Evolutionary conservation across 2,888 invertebrate genomes (phyloP), one percentile per base, ranked within the genome.

Genomic region (Polyommatus icarus): DNA sequence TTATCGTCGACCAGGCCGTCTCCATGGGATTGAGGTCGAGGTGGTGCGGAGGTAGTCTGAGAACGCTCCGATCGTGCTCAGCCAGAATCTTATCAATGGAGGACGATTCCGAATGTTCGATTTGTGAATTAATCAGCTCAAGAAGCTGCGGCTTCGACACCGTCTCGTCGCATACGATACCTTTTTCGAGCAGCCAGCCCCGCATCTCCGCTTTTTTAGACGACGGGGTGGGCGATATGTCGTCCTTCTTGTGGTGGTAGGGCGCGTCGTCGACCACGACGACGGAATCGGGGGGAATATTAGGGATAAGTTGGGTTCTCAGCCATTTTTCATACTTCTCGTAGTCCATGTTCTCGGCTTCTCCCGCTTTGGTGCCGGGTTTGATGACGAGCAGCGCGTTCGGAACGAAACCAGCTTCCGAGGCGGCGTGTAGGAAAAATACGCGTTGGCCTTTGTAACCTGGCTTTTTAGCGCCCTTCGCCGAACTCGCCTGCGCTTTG

Each of bases 1-100:
- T 54, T 24, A 76, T 76, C 18, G 75, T 29, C 29, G 79, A 50
- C 81, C 82, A 82, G 61, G 80, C 81, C 79, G 82, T 79, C 76
- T 82, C 82, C 20, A 59, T 59, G 6, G 82, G 82, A 32, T 82
- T 83, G 7, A 84, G 78, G 24, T 84, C 83, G 12, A 82, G 82
- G 71, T 85, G 83, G 73, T 83, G 82, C 8, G 83, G 83, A 7
- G 83, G 85, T 20, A 84, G 67, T 8, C 82, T 50, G 3, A 84
- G 78, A 8, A 83, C 79, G 5, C 40, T 10, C 32, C 83, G 80
- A 54, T 76, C 57, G 8, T 80, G 7, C 78, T 82, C 80, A 7
- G 54, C 20, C 24, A 84, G 61, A 5, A 84, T 80, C 61, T 71
- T 32, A 71, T 82, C 82, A 20, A 84, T 82, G 8, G 32, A 32